Conservation (phyloP, 2,113 vertebrate genomes). For the Cnemophilus loriae region DNA sequence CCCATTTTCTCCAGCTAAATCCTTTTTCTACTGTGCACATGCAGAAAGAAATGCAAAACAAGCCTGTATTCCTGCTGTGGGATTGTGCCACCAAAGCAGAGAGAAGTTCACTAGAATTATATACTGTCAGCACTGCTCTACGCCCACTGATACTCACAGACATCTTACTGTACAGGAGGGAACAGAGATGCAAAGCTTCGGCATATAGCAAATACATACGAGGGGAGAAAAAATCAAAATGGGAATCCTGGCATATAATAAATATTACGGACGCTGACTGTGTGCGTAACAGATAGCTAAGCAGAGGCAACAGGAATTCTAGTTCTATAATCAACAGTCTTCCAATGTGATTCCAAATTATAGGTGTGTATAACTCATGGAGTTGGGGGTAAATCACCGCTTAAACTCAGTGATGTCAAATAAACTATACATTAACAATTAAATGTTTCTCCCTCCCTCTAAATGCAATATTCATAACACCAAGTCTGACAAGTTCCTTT, state of each 20-base stretch:
- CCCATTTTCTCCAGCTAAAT: neutral
- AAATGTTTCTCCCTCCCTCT: neutral
- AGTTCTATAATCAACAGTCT: neutral
- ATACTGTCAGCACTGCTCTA: neutral
- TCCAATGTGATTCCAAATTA: neutral
- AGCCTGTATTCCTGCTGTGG: neutral
- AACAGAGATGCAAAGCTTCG: neutral
- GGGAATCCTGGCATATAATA: neutral
- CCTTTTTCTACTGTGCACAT: neutral
- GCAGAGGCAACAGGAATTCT: slow-evolving; percentile 14
- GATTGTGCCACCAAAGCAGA: neutral
- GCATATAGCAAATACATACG: neutral
- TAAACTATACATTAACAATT: slow-evolving; percentile 40
- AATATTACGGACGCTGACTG: neutral
- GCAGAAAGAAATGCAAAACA: neutral
- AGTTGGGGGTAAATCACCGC: neutral
- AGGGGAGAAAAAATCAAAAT: neutral
- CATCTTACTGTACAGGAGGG: neutral
- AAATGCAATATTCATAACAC: slow-evolving; percentile 8
- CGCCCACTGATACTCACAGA: neutral
- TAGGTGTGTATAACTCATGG: neutral
- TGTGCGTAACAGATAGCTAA: neutral
- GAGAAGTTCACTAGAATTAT: neutral
- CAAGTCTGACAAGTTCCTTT: slow-evolving; percentile 37
- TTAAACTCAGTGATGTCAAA: slow-evolving; percentile 4